Conservation (phyloP, 2,113 vertebrate genomes). For the Myiopsitta monachus region DNA sequence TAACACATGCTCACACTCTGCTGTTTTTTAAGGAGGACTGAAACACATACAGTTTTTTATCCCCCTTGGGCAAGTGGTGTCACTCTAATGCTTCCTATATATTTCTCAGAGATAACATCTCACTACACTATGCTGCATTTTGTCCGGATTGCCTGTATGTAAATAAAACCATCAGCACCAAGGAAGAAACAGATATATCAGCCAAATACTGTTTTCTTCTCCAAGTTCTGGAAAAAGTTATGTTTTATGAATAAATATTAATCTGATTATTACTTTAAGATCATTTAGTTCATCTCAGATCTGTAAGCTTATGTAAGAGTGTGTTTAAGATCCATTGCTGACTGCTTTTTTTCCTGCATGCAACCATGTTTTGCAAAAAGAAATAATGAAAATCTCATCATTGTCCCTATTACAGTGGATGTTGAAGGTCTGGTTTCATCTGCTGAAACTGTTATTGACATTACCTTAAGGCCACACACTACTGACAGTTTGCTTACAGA, state of each 20-base stretch:
- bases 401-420: neutral
- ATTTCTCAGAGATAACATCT: neutral
- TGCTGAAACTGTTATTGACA: neutral
- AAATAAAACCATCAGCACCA: neutral
- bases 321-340: neutral
- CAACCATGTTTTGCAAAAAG: neutral
- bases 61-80: neutral
- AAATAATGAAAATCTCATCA: neutral
- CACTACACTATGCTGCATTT: neutral
- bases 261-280: neutral
- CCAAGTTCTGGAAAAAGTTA: neutral
- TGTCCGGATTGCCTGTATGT: neutral
- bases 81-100: neutral
- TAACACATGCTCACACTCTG: neutral
- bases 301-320: neutral
- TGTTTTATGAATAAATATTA: neutral
- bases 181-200: neutral
- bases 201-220: neutral
- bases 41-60: neutral
- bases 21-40: neutral
- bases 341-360: neutral
- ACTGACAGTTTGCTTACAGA: neutral
- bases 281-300: neutral
- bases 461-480: neutral
- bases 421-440: neutral